Conservation (phyloP, 1,140 invertebrate species). For the Heliconius melpomene region DNA sequence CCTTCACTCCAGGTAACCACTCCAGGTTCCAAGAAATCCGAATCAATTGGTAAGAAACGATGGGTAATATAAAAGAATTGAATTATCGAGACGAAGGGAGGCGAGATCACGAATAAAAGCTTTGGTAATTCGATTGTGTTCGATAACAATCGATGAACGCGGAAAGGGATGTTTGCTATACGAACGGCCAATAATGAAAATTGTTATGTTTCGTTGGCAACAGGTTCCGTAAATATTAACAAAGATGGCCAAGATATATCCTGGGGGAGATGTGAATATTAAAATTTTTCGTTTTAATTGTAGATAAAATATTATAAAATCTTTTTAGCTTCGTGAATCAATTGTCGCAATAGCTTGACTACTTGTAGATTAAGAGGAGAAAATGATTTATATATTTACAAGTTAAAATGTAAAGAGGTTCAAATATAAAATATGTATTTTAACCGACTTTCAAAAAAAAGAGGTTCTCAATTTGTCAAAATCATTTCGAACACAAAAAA, state of each 20-base stretch:
- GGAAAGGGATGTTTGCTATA: slow-evolving; percentile 56
- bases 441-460: not conserved
- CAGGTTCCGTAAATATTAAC: slow-evolving; percentile 45
- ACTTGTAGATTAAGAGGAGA: no score
- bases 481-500: not conserved
- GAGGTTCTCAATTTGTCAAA: no score
- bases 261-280: not conserved
- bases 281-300: no score
- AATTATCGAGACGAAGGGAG: slow-evolving; percentile 69
- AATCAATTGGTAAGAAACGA: slow-evolving; percentile 70
- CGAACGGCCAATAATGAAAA: slow-evolving; percentile 50
- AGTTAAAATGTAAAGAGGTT: no score
- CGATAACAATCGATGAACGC: slow-evolving; percentile 63
- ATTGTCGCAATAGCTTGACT: no score
- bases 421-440: no score
- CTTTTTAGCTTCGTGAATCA: no score
- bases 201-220: slow-evolving; percentile 58
- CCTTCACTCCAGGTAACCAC: slow-evolving; percentile 49
- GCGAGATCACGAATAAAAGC: slow-evolving; percentile 51
- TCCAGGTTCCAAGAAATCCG: slow-evolving; percentile 50
- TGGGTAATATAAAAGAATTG: slow-evolving; percentile 74
- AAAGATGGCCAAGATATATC: not conserved
- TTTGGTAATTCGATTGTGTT: slow-evolving; percentile 73
- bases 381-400: no score
- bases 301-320: no score